Base-by-base conservation (phyloP, 2,888 invertebrate genomes). In the Micropterix aruncella region DNA sequence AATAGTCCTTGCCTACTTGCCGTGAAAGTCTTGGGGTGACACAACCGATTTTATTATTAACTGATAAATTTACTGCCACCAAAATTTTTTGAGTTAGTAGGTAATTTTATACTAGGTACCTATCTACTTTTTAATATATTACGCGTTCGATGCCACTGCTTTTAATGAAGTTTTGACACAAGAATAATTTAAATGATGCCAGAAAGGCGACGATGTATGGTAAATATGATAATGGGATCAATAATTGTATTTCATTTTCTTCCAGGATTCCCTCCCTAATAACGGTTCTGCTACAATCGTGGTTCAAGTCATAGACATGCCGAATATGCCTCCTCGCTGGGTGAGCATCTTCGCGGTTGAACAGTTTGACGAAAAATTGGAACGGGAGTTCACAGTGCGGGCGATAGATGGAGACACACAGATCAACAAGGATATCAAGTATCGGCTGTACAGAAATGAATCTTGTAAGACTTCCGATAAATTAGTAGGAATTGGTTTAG, bases 321-420 rank as follows among this genome's bases (percentile, higher is more conserved):
- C 77, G 45, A 73, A 72, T 51, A 61, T 69, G n/a, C 63, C 67
- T 1, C 80, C 80, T 3, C 61, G 65, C n/a, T 80, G 79, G 78
- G 60, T 67, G 15, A 66, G 66, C 51, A 69, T 73, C 47, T 72
- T 75, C 47, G 66, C 74, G 0, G 71, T 74, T 2, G 65, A 70
- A 52, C 69, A 69, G 54, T 74, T 79, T 47, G 55, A 68, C 9
- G 79, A 80, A 60, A 74, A 78, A 53, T 59, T 61, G 0, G 17
- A 44, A 1, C 60, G 59, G 50, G 50, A 51, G 15, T 75, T 76
- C 54, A 52, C 52, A 2, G 66, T 79, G 1, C 54, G 57, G 16
- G 80, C 80, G 3, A 68, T 73, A 16, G 80, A 80, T 53, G 80
- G 79, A 1, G 80, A 80, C 57, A 70, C 73, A 1, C 73, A 71